These are phyloP conservation scores for Triplophysa siluroides DNA, from an alignment of 2,113 vertebrate genomes.

Conservation along the genomic window DNA sequence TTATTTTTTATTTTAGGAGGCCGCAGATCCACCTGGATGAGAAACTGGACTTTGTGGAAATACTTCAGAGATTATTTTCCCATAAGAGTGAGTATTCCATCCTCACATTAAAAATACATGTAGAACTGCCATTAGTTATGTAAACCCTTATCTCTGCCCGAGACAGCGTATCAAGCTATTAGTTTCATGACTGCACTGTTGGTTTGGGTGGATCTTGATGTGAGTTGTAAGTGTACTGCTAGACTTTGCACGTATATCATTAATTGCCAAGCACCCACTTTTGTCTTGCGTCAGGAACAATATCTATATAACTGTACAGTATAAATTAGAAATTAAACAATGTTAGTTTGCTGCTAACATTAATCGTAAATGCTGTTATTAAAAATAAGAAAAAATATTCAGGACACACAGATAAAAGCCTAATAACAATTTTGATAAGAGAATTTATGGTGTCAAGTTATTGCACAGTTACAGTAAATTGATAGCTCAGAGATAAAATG, in stretches of 20 bases:
- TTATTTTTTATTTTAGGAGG: slow-evolving; percentile 77
- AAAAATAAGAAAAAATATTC: neutral
- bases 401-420: neutral
- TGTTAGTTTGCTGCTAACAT: neutral
- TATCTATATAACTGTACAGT: neutral
- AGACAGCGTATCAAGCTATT: slow-evolving; percentile 25
- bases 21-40: slow-evolving; percentile 92
- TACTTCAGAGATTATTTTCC: slow-evolving; percentile 98
- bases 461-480: neutral
- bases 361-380: too few species aligned
- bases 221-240: slow-evolving; percentile 5
- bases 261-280: neutral
- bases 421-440: neutral
- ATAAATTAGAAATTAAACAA: neutral
- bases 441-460: neutral
- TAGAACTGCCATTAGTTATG: neutral
- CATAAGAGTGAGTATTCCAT: slow-evolving; percentile 79
- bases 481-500: slow-evolving; percentile 1
- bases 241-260: slow-evolving; percentile 52
- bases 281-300: slow-evolving; percentile 4
- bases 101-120: neutral
- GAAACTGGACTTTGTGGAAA: slow-evolving; percentile 92
- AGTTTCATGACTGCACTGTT: slow-evolving; percentile 25
- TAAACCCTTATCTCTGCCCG: neutral
- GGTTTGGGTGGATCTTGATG: slow-evolving; percentile 5